These are phyloP conservation scores for Azemiops feae DNA, from an alignment of 2,113 vertebrate genomes.

Conservation along the genomic window DNA sequence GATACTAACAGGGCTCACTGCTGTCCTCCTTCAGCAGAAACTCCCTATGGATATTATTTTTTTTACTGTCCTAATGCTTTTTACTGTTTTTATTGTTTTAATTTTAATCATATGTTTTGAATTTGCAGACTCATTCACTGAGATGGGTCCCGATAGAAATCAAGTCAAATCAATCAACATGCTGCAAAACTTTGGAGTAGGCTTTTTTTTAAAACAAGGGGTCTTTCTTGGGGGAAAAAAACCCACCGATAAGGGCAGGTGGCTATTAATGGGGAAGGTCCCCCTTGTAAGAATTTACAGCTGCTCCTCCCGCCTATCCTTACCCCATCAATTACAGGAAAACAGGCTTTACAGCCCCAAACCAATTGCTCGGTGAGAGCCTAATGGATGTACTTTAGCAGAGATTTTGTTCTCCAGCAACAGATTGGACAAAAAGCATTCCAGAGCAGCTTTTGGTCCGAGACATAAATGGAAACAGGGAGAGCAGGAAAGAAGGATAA, in stretches of 20 bases:
- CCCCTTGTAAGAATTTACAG: conserved; percentile 38
- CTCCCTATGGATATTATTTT: background rate
- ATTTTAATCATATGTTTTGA: background rate
- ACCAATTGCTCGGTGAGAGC: conserved; percentile 54
- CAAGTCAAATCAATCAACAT: background rate
- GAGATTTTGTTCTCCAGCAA: conserved; percentile 11
- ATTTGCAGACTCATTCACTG: background rate
- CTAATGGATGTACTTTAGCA: conserved; percentile 24
- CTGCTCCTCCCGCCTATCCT: conserved; percentile 15
- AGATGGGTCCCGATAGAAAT: background rate
- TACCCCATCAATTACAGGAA: conserved; percentile 46
- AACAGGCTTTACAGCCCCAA: conserved; percentile 17
- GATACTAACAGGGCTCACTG: background rate
- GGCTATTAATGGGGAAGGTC: conserved; percentile 24
- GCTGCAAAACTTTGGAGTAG: background rate
- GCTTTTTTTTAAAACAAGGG: conserved; percentile 10
- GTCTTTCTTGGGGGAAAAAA: conserved; percentile 42
- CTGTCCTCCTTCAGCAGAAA: background rate
- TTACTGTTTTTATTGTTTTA: background rate
- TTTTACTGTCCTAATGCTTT: too few species aligned
- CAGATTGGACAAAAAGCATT: conserved; percentile 32
- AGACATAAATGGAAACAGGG: background rate
- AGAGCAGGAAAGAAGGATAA: background rate
- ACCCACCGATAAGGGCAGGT: conserved; percentile 3
- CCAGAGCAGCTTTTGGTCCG: conserved; percentile 33